phyloP scores from a whole-genome alignment of 2,888 invertebrate genomes.

The Panzeria rudis region DNA sequence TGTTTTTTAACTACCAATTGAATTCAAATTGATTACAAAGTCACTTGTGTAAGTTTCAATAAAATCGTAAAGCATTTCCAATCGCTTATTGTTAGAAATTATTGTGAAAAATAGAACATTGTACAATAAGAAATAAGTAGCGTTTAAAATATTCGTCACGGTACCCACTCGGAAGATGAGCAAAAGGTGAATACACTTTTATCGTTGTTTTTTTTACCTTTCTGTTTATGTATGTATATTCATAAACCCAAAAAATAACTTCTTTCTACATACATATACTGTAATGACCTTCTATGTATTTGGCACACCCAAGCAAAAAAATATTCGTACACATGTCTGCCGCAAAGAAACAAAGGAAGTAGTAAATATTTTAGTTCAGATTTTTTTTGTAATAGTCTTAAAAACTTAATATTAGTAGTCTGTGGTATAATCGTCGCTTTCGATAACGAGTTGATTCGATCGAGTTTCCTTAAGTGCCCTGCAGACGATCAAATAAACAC shows the following conservation, averaged over 20 bases:
- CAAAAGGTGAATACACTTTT: slow-evolving; percentile 70
- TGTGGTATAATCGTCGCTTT: too few relatives aligned
- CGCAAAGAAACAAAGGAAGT: not conserved
- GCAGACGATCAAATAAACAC: too few relatives aligned
- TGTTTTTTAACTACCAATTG: not conserved
- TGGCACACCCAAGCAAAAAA: not conserved
- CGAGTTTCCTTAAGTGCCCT: too few relatives aligned
- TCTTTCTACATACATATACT: not conserved
- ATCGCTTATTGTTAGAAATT: too few relatives aligned
- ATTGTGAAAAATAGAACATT: not conserved
- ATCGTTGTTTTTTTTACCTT: slow-evolving; percentile 60
- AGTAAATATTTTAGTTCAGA: too few relatives aligned
- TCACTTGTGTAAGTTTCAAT: too few relatives aligned
- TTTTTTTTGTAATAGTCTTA: too few relatives aligned
- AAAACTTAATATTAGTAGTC: too few relatives aligned
- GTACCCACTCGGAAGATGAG: slow-evolving; percentile 41
- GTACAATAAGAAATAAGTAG: slow-evolving; percentile 33
- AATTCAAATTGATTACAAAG: too few relatives aligned
- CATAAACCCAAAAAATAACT: slow-evolving; percentile 6
- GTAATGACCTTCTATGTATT: not conserved
- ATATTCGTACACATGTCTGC: slow-evolving; percentile 1
- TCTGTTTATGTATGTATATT: slow-evolving; percentile 26
- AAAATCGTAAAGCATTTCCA: too few relatives aligned
- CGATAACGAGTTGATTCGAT: too few relatives aligned
- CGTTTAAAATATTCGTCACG: slow-evolving; percentile 53